Conservation (phyloP, 2,888 invertebrate species). For the Craniophora ligustri region DNA sequence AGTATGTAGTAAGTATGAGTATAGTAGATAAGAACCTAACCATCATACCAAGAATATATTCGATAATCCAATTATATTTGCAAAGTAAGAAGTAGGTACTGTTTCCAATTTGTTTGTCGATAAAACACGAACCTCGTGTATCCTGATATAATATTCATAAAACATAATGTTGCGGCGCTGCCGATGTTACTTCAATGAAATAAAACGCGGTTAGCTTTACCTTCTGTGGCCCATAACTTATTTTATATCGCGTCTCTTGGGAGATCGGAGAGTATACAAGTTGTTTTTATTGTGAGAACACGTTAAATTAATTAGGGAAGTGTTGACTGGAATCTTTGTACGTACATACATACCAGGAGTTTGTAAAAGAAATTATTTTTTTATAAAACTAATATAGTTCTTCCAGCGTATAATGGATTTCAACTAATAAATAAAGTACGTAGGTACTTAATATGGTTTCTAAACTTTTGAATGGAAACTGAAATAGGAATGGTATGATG, state of each 20-base stretch:
- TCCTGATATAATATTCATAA: conserved; percentile 19
- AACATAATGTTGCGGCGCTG: conserved; percentile 13
- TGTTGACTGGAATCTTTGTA: too few species aligned
- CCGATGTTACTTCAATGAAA: conserved; percentile 32
- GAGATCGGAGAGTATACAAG: background rate
- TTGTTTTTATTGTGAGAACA: conserved; percentile 1
- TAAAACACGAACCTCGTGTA: background rate
- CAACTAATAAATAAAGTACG: too few species aligned
- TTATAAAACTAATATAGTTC: too few species aligned
- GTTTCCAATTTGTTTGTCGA: background rate
- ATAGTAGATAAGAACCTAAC: too few species aligned
- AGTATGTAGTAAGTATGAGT: too few species aligned
- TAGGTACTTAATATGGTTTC: too few species aligned
- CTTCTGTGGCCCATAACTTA: conserved; percentile 17
- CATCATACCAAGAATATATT: too few species aligned
- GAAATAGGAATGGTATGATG: too few species aligned
- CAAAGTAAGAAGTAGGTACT: background rate
- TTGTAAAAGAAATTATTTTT: too few species aligned
- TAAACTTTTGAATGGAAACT: too few species aligned
- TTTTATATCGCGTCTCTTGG: conserved; percentile 14
- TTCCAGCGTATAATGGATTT: too few species aligned
- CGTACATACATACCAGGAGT: too few species aligned
- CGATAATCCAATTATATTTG: background rate
- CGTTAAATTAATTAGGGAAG: conserved; percentile 3
- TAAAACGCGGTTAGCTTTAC: conserved; percentile 19